A percentile compares a stretch with the other conserved stretches of the same genome.
Evolutionary conservation across 2,888 invertebrate genomes (phyloP).

Genomic region (Cyaniris semiargus): DNA sequence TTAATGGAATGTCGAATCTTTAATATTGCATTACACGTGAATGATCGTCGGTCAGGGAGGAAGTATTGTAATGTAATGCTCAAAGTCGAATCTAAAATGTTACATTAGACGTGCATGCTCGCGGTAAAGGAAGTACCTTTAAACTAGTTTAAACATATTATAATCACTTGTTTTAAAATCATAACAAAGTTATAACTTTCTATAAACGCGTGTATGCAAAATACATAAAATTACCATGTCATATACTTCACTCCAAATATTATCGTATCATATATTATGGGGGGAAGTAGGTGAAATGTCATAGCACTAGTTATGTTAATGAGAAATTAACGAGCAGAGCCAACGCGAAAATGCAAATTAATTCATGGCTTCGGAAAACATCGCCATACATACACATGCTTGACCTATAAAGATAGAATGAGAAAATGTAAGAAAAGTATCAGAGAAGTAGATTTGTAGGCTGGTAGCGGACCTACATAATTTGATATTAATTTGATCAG

Average conservation of each 20-base stretch:
- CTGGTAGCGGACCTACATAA: too few relatives aligned
- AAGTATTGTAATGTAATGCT: too few relatives aligned
- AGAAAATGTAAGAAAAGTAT: not conserved
- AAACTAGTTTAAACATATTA: too few relatives aligned
- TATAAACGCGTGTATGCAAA: not conserved
- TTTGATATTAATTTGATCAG: too few relatives aligned
- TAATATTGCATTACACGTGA: too few relatives aligned
- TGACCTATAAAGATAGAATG: not conserved
- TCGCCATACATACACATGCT: conserved; percentile 12
- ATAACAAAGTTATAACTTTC: not conserved
- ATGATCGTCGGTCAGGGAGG: too few relatives aligned
- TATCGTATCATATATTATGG: not conserved
- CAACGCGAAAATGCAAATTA: conserved; percentile 24
- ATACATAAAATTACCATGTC: conserved; percentile 2
- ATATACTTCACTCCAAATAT: not conserved
- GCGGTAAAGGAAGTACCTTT: too few relatives aligned
- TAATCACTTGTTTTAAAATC: not conserved
- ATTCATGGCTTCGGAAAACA: conserved; percentile 19
- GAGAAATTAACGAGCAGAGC: conserved; percentile 14
- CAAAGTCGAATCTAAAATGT: too few relatives aligned
- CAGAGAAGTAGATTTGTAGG: too few relatives aligned
- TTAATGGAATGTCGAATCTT: too few relatives aligned
- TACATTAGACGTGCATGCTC: too few relatives aligned
- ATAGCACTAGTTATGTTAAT: conserved; percentile 28
- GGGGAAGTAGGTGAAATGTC: conserved; percentile 24